Percentiles rank a stretch among this genome's conserved stretches.
Evolutionary conservation across 2,113 vertebrate species (phyloP).

Genomic region (human): GRCh38 chr6:131791001-131791500

Average conservation of each 20-base stretch:
- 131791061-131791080: too few species aligned
- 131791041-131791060: too few species aligned
- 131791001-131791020: too few species aligned
- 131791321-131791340: background rate
- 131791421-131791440: background rate
- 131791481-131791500: background rate
- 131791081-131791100: too few species aligned
- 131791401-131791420: background rate
- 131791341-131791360: background rate
- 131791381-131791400: background rate
- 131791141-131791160: background rate
- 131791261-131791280: background rate
- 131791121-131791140: too few species aligned
- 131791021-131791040: too few species aligned
- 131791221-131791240: background rate
- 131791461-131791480: background rate
- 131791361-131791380: background rate
- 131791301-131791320: background rate
- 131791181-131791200: background rate
- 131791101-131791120: too few species aligned
- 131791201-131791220: background rate
- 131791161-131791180: background rate
- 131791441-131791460: background rate
- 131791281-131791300: slow-evolving; percentile 10
- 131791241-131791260: slow-evolving; percentile 1